Evolutionary conservation across 2,113 vertebrate genomes (phyloP), one percentile per base, ranked within the genome.

Genomic region (Pelvicachromis taeniatus): DNA sequence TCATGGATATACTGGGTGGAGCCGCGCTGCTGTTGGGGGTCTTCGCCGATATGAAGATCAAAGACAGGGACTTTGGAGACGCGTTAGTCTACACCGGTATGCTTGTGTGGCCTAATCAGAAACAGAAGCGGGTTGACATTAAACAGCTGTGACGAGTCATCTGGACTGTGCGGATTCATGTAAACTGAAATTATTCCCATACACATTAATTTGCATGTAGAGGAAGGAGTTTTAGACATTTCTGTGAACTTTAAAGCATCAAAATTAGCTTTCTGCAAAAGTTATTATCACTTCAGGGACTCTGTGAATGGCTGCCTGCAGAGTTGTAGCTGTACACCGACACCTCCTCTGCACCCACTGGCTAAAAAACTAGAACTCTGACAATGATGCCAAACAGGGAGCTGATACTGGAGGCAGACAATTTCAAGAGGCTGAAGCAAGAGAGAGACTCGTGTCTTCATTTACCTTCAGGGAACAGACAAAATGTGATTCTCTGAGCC

Each of bases 1-100:
- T 97, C 17, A 96, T 98, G 95, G 97, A 98, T 52, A 17, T 97
- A 33, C 86, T 97, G 55, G 97, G 97, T 10, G 96, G 96, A 54
- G 77, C 94, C 7, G 94, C 96, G 17, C 93, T 98, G 89, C 94
- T 98, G 90, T 85, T 97, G 4, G 97, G 97, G 16, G 96, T 98
- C 70, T 98, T 98, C 33, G 97, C 94, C 40, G 94, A 94, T 5
- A 91, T 98, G 84, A 93, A 97, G 89, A 89, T 97, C 54, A 93
- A 93, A n/a, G 97, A 96, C 7, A 93, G 87, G 40, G 97, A 98
- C 93, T 97, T 96, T 19, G 97, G 97, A 19, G 97, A 98, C 89
- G 80, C 98, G 17, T 93, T 98, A 40, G 97, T 98, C 38, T 98
- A 98, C 87, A 96, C 96, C 0, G 94, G 94, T 95, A 85, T 9